Evolutionary conservation across 2,888 invertebrate species (phyloP).

Genomic region (Macaria liturata): DNA sequence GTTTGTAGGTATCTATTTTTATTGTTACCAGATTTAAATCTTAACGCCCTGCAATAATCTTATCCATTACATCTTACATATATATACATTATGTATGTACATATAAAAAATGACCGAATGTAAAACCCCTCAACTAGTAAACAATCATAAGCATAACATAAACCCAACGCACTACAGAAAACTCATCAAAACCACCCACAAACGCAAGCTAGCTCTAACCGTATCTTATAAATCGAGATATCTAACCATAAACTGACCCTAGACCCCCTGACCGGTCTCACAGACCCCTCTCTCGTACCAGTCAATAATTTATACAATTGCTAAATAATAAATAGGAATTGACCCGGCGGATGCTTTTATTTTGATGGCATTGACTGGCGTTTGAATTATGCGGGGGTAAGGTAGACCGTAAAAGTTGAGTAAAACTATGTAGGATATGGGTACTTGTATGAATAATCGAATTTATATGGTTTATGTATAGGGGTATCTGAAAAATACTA

Average conservation of each 20-base stretch:
- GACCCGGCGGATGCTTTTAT: constrained; percentile 40
- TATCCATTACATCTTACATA: no score
- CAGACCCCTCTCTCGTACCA: constrained; percentile 34
- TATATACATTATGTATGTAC: no score
- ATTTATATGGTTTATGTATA: no score
- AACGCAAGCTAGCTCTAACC: constrained; percentile 1
- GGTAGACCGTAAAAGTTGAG: neutral
- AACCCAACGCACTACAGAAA: no score
- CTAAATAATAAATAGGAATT: constrained; percentile 75
- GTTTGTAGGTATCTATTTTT: no score
- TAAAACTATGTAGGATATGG: neutral
- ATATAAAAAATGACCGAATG: no score
- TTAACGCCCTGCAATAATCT: no score
- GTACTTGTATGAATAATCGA: no score
- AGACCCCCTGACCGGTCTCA: constrained; percentile 28
- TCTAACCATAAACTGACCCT: constrained; percentile 67
- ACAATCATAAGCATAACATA: no score
- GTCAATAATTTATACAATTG: constrained; percentile 82
- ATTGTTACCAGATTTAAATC: no score
- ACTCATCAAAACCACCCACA: neutral
- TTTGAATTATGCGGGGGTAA: constrained; percentile 22
- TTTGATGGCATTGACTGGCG: constrained; percentile 46
- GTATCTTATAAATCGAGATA: constrained; percentile 49
- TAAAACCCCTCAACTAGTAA: no score
- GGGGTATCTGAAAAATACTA: no score